A percentile compares a stretch with the other conserved stretches of the same genome.
Conservation (phyloP, 64 coral and sea anemone species). For the Trachythela sp. region DNA sequence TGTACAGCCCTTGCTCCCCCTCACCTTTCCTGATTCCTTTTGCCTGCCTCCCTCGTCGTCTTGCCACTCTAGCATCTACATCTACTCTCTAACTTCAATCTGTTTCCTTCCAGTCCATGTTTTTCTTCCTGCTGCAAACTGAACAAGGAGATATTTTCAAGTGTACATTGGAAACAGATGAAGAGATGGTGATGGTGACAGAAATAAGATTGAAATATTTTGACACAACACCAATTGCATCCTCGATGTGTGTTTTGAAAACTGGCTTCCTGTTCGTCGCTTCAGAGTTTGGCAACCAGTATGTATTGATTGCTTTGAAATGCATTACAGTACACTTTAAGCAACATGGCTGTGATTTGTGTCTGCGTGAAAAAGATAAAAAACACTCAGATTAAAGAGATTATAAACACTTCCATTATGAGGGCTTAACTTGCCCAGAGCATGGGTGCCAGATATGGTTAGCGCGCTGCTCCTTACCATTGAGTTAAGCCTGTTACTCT, state of each 20-base stretch:
- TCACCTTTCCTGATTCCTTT: too few species aligned
- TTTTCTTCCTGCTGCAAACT: conserved; percentile 98
- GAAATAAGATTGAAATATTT: conserved; percentile 97
- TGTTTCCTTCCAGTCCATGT: conserved; percentile 74
- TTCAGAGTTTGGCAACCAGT: conserved; percentile 99
- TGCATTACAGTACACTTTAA: too few species aligned
- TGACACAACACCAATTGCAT: conserved; percentile 80
- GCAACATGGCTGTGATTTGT: too few species aligned
- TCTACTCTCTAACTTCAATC: not conserved
- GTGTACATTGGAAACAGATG: conserved; percentile 82
- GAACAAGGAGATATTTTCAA: conserved; percentile 99
- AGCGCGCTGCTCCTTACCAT: too few species aligned
- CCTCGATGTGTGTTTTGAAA: conserved; percentile 85
- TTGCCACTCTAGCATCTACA: too few species aligned
- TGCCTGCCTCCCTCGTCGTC: too few species aligned
- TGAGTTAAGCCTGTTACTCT: too few species aligned
- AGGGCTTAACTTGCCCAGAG: too few species aligned
- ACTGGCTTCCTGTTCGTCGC: conserved; percentile 93
- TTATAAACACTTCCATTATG: too few species aligned
- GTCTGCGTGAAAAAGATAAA: too few species aligned
- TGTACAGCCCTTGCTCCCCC: not conserved
- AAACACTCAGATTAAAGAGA: too few species aligned
- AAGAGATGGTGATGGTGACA: conserved; percentile 94
- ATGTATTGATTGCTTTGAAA: conserved; percentile 23
- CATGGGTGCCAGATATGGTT: too few species aligned